Conservation (phyloP, 2,888 invertebrate genomes). For the Timema cristinae region DNA sequence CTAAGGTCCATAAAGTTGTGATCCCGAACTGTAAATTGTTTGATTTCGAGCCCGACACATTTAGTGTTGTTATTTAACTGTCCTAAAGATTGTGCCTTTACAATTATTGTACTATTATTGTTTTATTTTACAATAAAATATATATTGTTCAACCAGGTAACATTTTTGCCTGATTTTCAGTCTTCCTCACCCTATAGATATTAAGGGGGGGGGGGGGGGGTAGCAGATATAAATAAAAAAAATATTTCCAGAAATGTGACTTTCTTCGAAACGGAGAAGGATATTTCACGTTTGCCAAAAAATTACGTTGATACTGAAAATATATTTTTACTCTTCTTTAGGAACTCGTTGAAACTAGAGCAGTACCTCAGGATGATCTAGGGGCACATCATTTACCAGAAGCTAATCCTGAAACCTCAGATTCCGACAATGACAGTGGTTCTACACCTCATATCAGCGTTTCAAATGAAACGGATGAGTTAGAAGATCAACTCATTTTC, state of each 20-base stretch:
- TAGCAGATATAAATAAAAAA: not conserved
- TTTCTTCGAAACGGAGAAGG: too few relatives aligned
- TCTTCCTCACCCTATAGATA: too few relatives aligned
- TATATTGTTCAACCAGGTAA: not conserved
- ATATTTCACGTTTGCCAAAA: not conserved
- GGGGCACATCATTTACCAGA: not conserved
- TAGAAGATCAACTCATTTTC: too few relatives aligned
- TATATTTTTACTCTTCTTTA: not conserved
- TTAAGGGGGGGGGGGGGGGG: too few relatives aligned
- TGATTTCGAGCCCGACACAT: too few relatives aligned
- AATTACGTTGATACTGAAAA: not conserved
- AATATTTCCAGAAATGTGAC: not conserved
- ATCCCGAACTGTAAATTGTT: not conserved
- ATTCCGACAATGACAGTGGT: not conserved
- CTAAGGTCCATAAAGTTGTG: not conserved
- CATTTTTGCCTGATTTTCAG: too few relatives aligned
- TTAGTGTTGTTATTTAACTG: too few relatives aligned
- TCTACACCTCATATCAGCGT: not conserved
- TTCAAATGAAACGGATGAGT: not conserved
- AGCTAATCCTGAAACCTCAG: not conserved
- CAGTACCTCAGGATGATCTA: not conserved
- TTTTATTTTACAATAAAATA: too few relatives aligned
- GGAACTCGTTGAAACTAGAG: not conserved
- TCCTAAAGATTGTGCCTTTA: too few relatives aligned
- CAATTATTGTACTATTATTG: too few relatives aligned